Evolutionary conservation across 2,113 vertebrate genomes (phyloP), one percentile per base, ranked within the genome.

Genomic region (Callipepla squamata): DNA sequence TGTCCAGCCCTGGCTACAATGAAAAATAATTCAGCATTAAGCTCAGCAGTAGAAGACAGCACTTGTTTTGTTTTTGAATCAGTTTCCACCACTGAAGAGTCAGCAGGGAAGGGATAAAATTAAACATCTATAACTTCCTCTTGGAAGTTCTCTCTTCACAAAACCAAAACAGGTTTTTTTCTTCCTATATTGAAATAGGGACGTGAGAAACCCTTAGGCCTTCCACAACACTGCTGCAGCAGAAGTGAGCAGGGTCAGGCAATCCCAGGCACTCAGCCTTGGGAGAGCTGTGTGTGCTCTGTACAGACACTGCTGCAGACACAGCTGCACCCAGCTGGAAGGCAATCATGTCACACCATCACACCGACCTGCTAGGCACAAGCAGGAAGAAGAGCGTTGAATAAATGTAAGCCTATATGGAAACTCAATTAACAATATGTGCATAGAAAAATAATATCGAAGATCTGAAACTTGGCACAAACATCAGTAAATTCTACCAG

Each of bases 1-100:
- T 97, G 96, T 92, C 95, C 94, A 94, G 90, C 90, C 95, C 95
- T 96, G 93, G 86, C 47, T 75, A 88, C 72, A 63, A 38, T 65
- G 87, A 97, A 97, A 95, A 92, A 95, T 94, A 96, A 77, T 59
- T 55, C 63, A 76, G 61, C 17, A 38, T 85, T 95, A 94, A 90
- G 92, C 79, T 66, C 7, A 79, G 87, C 70, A 80, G 77, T 53
- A 85, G 83, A 67, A 69, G 40, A 23, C 85, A 59, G 76, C 91
- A 70, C 91, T 68, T 89, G 25, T 50, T 81, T 92, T 89, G 88
- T 25, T 50, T 85, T 94, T 90, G 80, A 94, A 96, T 95, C 47
- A 65, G 75, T 44, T 91, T 90, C n/a, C 63, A 58, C 57, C 81
- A 61, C 66, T 84, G 65, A 53, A 58, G 67, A 57, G 53, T 89